Percentiles rank a stretch among this genome's conserved stretches.
Conservation (phyloP, 2,797 vertebrate genomes). For the Pachyuromys duprasi region DNA sequence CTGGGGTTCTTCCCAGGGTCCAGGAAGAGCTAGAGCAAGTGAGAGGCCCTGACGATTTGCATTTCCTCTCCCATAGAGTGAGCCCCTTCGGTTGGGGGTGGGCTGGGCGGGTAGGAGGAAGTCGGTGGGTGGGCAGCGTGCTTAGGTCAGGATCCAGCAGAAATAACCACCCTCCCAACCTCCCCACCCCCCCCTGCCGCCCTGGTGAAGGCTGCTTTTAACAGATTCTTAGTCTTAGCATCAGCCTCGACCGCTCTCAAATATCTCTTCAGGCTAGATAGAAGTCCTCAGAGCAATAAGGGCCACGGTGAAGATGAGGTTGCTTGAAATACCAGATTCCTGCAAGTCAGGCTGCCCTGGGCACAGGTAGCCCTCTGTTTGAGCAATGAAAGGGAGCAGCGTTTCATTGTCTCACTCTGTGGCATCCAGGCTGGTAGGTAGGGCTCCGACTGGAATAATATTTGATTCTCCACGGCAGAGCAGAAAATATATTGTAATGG, state of each 20-base stretch:
- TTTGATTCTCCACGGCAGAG: constrained; percentile 54
- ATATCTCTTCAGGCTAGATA: neutral
- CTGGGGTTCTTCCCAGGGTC: constrained; percentile 57
- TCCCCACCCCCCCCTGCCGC: neutral
- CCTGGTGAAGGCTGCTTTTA: neutral
- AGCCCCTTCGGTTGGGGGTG: neutral
- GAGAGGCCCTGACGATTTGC: neutral
- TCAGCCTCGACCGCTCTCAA: neutral
- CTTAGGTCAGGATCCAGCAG: neutral
- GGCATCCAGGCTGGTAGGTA: constrained; percentile 47
- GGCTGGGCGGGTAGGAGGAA: neutral
- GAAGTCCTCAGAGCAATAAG: neutral
- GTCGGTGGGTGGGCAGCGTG: neutral
- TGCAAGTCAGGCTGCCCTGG: constrained; percentile 9
- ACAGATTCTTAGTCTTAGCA: neutral
- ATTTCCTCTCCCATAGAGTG: neutral
- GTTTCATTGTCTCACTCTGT: neutral
- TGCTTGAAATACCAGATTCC: constrained; percentile 32
- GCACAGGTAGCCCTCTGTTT: neutral
- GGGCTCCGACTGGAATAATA: neutral
- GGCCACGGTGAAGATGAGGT: rapidly evolving
- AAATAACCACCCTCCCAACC: too few species aligned
- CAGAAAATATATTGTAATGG: constrained; percentile 53
- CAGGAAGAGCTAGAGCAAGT: neutral
- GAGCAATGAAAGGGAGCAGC: neutral